Conservation (phyloP, 2,888 invertebrate genomes). For the Kuschelorhynchus macadamiae region DNA sequence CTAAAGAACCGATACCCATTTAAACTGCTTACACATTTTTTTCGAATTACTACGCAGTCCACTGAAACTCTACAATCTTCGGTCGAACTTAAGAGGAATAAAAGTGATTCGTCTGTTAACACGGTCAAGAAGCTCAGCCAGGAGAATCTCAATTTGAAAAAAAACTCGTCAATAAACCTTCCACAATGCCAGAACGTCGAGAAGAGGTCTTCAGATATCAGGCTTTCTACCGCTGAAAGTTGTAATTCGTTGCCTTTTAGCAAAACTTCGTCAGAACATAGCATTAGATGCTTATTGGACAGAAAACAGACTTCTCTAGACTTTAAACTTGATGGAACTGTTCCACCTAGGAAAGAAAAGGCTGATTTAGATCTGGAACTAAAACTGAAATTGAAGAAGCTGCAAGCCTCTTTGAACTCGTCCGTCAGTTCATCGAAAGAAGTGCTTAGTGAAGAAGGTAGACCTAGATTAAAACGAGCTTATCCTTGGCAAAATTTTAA, state of each 20-base stretch:
- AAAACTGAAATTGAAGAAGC: conserved; percentile 35
- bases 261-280: conserved; percentile 43
- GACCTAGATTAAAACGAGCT: conserved; percentile 28
- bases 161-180: conserved; percentile 9
- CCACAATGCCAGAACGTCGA: conserved; percentile 10
- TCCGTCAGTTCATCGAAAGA: conserved; percentile 6
- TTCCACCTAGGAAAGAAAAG: background rate
- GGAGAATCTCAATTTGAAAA: conserved; percentile 9
- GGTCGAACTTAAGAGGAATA: conserved; percentile 45
- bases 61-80: conserved; percentile 17
- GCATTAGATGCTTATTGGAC: conserved; percentile 17
- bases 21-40: conserved; percentile 48
- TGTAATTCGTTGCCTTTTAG: conserved; percentile 22
- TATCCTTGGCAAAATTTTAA: conserved; percentile 56
- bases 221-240: conserved; percentile 6
- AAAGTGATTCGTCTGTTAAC: conserved; percentile 42
- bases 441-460: conserved; percentile 8
- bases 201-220: background rate
- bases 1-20: conserved; percentile 49
- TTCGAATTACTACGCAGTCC: conserved; percentile 47
- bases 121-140: background rate
- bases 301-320: conserved; percentile 14
- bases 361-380: conserved; percentile 34
- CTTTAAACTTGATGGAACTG: background rate
- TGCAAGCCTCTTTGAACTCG: conserved; percentile 9